These are phyloP conservation scores for Dinocampus coccinellae DNA, from an alignment of 2,888 invertebrate genomes.

Conservation along the genomic window DNA sequence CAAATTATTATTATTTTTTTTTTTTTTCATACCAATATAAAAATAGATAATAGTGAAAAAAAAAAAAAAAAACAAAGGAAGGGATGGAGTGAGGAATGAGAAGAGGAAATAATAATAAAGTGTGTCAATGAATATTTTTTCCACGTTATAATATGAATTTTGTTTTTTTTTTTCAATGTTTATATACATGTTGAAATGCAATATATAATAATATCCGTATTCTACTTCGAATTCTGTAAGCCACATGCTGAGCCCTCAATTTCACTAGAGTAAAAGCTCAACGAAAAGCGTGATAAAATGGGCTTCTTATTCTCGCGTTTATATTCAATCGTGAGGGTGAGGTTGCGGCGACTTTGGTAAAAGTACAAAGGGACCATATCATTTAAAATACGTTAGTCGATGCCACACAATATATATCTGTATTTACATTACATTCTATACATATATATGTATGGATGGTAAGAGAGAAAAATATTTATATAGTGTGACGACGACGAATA, in stretches of 20 bases:
- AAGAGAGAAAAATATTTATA: constrained; percentile 40
- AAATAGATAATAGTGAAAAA: too few species aligned
- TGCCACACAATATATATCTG: constrained; percentile 33
- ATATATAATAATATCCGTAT: constrained; percentile 21
- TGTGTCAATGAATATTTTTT: neutral
- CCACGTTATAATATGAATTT: too few species aligned
- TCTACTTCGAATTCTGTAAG: constrained; percentile 58
- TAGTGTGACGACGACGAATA: constrained; percentile 44
- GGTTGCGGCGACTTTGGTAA: constrained; percentile 25
- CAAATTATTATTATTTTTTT: too few species aligned
- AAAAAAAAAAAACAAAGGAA: neutral
- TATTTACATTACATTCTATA: constrained; percentile 26
- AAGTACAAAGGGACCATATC: constrained; percentile 49
- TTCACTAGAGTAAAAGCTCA: constrained; percentile 64
- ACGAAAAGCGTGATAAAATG: constrained; percentile 65
- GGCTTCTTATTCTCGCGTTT: constrained; percentile 69
- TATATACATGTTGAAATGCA: neutral
- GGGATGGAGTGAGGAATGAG: neutral
- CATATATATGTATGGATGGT: constrained; percentile 29
- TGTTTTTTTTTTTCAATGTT: too few species aligned
- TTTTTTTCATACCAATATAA: too few species aligned
- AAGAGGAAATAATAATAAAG: neutral
- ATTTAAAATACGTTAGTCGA: constrained; percentile 66
- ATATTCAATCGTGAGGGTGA: constrained; percentile 63
- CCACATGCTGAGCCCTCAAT: constrained; percentile 65